A percentile compares a stretch with the other conserved stretches of the same genome.
Evolutionary conservation across 2,797 vertebrate genomes (phyloP).

Genomic region (Myotis planiceps): DNA sequence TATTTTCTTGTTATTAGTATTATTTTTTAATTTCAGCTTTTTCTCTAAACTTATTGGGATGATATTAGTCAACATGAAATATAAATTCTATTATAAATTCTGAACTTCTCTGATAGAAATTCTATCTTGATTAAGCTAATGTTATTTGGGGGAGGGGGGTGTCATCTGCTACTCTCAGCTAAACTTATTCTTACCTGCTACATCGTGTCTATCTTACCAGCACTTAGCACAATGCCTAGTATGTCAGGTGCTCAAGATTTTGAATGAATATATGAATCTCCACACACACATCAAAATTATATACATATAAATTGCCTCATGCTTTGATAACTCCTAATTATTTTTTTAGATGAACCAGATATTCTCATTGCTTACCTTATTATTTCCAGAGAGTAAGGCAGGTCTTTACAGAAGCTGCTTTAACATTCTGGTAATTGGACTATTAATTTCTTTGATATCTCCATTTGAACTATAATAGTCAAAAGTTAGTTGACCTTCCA

Average conservation of each 20-base stretch:
- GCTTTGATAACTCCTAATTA: neutral
- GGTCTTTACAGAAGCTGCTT: neutral
- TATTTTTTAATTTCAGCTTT: no score
- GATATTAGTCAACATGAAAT: neutral
- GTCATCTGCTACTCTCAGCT: neutral
- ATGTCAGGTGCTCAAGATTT: neutral
- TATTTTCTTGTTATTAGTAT: no score
- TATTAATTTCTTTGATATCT: neutral
- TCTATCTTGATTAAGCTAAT: neutral
- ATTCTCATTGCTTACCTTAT: neutral
- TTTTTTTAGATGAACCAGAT: neutral
- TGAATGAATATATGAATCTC: neutral
- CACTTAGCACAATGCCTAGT: neutral
- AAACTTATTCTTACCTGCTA: neutral
- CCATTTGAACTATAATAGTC: neutral
- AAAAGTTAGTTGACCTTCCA: conserved; percentile 21
- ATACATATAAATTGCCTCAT: neutral
- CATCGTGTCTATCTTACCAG: neutral
- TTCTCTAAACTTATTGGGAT: no score
- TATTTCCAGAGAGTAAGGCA: neutral
- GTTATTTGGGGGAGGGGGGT: neutral
- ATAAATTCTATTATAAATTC: neutral
- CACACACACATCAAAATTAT: neutral
- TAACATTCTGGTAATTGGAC: neutral
- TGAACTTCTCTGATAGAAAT: neutral